A percentile compares a stretch with the other conserved stretches of the same genome.
Evolutionary conservation across 92 coral and sea anemone species (phyloP).

Genomic region (Ricordea florida): DNA sequence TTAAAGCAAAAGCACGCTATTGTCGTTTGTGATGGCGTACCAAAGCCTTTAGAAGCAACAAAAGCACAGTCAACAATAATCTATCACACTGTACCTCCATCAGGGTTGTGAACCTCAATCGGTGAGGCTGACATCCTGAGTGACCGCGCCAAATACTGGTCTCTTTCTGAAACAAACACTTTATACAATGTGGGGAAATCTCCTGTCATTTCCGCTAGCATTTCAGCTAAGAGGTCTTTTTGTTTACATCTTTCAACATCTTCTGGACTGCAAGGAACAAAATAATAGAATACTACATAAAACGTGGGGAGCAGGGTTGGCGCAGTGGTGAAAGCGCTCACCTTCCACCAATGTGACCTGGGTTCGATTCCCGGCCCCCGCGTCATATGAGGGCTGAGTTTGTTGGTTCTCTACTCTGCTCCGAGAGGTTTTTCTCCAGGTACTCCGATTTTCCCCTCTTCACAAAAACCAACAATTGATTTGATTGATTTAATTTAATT

Average conservation of each 20-base stretch:
- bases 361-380: no score
- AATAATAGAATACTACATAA: background rate
- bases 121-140: slow-evolving; percentile 88
- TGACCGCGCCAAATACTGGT: slow-evolving; percentile 82
- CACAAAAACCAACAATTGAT: no score
- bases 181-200: slow-evolving; percentile 92
- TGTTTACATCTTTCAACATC: slow-evolving; percentile 98
- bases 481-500: no score
- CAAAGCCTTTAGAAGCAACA: background rate
- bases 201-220: slow-evolving; percentile 98
- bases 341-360: no score
- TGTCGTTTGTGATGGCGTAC: background rate
- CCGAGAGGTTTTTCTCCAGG: no score
- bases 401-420: no score
- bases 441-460: no score
- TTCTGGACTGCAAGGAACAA: slow-evolving; percentile 71
- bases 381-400: no score
- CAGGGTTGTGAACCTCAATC: slow-evolving; percentile 72
- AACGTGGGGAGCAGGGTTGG: no score
- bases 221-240: slow-evolving; percentile 92
- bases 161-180: slow-evolving; percentile 93
- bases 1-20: no score
- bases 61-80: no score
- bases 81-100: slow-evolving; percentile 89
- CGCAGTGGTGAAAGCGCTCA: no score